Evolutionary conservation across 2,113 vertebrate species (phyloP).

Genomic region (Myotis davidii): DNA sequence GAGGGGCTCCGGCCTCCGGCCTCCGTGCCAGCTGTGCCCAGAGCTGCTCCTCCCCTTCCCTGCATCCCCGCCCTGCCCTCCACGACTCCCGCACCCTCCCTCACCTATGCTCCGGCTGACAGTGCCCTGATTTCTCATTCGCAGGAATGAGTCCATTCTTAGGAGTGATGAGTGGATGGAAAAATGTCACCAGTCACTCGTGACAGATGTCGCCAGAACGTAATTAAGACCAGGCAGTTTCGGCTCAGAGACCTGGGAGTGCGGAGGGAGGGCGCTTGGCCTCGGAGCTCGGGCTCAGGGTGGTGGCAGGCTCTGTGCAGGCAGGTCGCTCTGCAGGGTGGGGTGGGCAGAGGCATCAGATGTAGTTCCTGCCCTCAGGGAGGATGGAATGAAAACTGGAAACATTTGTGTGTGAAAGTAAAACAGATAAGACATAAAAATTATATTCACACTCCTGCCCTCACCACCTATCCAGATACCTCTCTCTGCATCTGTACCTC

Average conservation of each 20-base stretch:
- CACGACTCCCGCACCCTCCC: background rate
- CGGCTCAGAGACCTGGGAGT: background rate
- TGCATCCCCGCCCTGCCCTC: too few species aligned
- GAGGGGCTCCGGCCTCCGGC: background rate
- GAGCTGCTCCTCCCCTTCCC: background rate
- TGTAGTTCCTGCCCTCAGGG: background rate
- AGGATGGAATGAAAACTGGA: background rate
- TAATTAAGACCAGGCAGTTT: constrained; percentile 44
- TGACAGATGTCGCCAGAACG: constrained; percentile 12
- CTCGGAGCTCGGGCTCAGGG: background rate
- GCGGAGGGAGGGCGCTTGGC: background rate
- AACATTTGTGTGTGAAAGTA: background rate
- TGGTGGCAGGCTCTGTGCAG: background rate
- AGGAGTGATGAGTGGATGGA: constrained; percentile 44
- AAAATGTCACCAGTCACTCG: constrained; percentile 46
- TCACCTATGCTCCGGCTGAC: background rate
- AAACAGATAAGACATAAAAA: background rate
- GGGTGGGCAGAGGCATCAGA: background rate
- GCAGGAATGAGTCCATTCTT: constrained; percentile 55
- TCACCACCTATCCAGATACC: too few species aligned
- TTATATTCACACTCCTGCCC: background rate
- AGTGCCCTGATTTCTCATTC: background rate
- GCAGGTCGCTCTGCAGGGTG: background rate
- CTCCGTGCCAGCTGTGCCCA: fast-evolving
- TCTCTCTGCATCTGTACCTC: background rate